These are phyloP conservation scores for Falcaria lacertinaria DNA, from an alignment of 2,888 invertebrate genomes.

Conservation along the genomic window DNA sequence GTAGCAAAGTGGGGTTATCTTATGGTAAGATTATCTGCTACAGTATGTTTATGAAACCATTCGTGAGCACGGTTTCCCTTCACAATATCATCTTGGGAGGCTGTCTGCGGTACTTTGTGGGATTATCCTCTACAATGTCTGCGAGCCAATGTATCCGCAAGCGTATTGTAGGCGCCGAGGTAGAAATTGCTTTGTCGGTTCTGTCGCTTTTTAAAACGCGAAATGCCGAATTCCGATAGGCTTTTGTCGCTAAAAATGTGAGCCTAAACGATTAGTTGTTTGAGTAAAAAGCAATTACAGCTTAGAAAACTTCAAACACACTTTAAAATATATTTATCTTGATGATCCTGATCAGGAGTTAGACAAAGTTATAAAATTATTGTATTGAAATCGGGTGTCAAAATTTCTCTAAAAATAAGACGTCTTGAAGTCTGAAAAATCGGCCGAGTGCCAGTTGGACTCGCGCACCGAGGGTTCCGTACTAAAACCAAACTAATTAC, in stretches of 20 bases:
- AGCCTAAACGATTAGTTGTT: background rate
- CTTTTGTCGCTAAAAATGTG: background rate
- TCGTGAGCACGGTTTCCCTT: background rate
- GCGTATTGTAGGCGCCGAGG: slow-evolving; percentile 23
- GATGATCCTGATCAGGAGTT: too few relatives aligned
- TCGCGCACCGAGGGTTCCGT: too few relatives aligned
- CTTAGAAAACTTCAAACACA: too few relatives aligned
- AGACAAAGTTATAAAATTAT: too few relatives aligned
- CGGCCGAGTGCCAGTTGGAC: too few relatives aligned
- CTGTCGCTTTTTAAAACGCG: background rate
- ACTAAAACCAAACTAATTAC: too few relatives aligned
- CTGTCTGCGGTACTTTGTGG: slow-evolving; percentile 48
- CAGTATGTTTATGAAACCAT: background rate
- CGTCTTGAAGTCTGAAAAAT: too few relatives aligned
- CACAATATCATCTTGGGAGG: slow-evolving; percentile 46
- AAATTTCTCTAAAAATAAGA: too few relatives aligned
- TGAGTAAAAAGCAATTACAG: background rate
- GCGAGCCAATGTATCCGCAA: slow-evolving; percentile 11
- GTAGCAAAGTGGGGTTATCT: too few relatives aligned
- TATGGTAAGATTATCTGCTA: background rate
- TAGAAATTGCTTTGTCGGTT: slow-evolving; percentile 1
- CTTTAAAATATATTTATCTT: too few relatives aligned
- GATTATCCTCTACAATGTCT: slow-evolving; percentile 43
- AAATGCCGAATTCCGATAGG: background rate
- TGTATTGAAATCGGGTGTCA: too few relatives aligned